Evolutionary conservation across 2,888 invertebrate genomes (phyloP).

Genomic region (Melanargia galathea): DNA sequence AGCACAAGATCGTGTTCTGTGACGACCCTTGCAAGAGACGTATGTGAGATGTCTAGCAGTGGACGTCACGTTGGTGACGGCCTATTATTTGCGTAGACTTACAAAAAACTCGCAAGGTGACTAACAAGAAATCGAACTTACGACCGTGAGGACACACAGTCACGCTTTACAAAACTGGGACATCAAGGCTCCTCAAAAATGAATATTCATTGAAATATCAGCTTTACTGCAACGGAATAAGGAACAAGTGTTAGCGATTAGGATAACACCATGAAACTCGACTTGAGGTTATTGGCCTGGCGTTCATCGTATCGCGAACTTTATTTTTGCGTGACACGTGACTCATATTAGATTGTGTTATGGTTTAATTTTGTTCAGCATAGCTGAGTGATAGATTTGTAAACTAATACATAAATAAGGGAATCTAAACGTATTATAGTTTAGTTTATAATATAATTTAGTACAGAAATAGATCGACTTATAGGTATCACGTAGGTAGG

Average conservation of each 20-base stretch:
- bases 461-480: slow-evolving; percentile 15
- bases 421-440: slow-evolving; percentile 34
- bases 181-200: background rate
- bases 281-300: slow-evolving; percentile 50
- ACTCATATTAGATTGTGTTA: slow-evolving; percentile 29
- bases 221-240: slow-evolving; percentile 14
- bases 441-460: background rate
- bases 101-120: too few species aligned
- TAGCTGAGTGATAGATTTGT: slow-evolving; percentile 26
- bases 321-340: slow-evolving; percentile 28
- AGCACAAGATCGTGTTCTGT: too few species aligned
- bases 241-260: slow-evolving; percentile 1
- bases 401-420: slow-evolving; percentile 38
- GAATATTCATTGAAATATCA: slow-evolving; percentile 21
- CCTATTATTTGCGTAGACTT: too few species aligned
- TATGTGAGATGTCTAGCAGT: too few species aligned
- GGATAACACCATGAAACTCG: slow-evolving; percentile 39
- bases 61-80: too few species aligned
- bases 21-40: too few species aligned
- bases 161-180: too few species aligned
- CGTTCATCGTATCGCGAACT: slow-evolving; percentile 45
- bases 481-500: too few species aligned
- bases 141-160: too few species aligned
- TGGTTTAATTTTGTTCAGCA: slow-evolving; percentile 30
- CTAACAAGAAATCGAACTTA: too few species aligned